Evolutionary conservation across 1,140 invertebrate species (phyloP).

Genomic region (Bombus balteatus): DNA sequence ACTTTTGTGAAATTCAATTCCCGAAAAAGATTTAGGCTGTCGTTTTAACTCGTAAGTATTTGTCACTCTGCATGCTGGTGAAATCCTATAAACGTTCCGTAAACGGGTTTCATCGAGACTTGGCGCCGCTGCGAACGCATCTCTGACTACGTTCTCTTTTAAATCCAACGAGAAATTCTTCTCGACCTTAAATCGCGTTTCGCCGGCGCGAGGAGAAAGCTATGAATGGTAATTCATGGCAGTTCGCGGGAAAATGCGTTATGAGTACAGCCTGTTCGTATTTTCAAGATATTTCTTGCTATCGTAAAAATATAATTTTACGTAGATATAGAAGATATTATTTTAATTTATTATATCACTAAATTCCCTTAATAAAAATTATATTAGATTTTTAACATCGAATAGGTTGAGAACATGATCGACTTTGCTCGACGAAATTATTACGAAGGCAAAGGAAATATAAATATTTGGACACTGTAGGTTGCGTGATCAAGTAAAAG

Average conservation of each 20-base stretch:
- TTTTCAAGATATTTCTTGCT: not conserved
- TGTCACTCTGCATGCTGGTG: conserved; percentile 3
- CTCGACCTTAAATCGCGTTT: conserved; percentile 18
- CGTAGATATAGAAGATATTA: not conserved
- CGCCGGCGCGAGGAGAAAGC: not conserved
- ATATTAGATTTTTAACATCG: too few relatives aligned
- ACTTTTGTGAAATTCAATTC: conserved; percentile 12
- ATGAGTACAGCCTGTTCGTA: too few relatives aligned
- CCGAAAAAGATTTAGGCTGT: conserved; percentile 21
- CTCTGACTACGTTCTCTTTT: not conserved
- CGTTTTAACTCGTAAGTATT: not conserved
- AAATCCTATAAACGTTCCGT: not conserved
- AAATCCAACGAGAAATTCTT: conserved; percentile 11
- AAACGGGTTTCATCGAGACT: conserved; percentile 40
- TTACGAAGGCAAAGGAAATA: too few relatives aligned
- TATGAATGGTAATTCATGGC: too few relatives aligned
- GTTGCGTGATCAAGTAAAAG: too few relatives aligned
- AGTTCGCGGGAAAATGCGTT: not conserved
- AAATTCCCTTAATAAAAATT: too few relatives aligned
- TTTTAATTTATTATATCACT: not conserved
- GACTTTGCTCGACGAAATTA: too few relatives aligned
- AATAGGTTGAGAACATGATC: too few relatives aligned
- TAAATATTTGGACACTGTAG: too few relatives aligned
- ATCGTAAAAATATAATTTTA: not conserved
- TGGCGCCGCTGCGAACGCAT: not conserved